phyloP scores from a whole-genome alignment of 2,888 invertebrate species.

The Notocelia uddmanniana region DNA sequence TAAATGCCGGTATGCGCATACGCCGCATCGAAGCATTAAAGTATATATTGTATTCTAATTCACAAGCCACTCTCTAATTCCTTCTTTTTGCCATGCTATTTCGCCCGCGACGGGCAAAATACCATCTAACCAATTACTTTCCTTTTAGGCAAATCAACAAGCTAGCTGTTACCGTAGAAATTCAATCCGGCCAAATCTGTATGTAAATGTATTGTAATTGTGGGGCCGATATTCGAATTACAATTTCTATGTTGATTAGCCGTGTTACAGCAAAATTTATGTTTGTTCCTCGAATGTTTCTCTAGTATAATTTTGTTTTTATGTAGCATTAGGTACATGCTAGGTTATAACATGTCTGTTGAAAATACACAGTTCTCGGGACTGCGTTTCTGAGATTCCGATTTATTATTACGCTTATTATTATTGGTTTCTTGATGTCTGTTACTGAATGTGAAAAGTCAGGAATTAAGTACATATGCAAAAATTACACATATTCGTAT shows the following conservation, averaged over 20 bases:
- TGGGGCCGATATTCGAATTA: constrained; percentile 77
- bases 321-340: constrained; percentile 52
- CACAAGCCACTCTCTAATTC: neutral
- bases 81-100: constrained; percentile 37
- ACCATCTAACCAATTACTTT: constrained; percentile 75
- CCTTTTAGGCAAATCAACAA: constrained; percentile 83
- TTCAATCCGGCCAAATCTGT: constrained; percentile 81
- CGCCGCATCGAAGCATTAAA: too few relatives aligned
- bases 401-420: neutral
- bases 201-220: constrained; percentile 83
- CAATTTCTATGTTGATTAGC: constrained; percentile 77
- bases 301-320: constrained; percentile 75
- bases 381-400: neutral
- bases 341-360: constrained; percentile 20
- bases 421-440: neutral
- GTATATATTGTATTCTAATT: neutral
- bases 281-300: constrained; percentile 63
- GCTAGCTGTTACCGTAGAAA: constrained; percentile 71
- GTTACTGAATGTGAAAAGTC: neutral
- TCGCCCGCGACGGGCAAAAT: constrained; percentile 64
- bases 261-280: constrained; percentile 70
- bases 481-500: too few relatives aligned
- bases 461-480: too few relatives aligned
- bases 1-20: too few relatives aligned
- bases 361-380: constrained; percentile 12